Evolutionary conservation across 2,888 invertebrate species (phyloP), one percentile per base, ranked within the genome.

Genomic region (Rhamnusium bicolor): DNA sequence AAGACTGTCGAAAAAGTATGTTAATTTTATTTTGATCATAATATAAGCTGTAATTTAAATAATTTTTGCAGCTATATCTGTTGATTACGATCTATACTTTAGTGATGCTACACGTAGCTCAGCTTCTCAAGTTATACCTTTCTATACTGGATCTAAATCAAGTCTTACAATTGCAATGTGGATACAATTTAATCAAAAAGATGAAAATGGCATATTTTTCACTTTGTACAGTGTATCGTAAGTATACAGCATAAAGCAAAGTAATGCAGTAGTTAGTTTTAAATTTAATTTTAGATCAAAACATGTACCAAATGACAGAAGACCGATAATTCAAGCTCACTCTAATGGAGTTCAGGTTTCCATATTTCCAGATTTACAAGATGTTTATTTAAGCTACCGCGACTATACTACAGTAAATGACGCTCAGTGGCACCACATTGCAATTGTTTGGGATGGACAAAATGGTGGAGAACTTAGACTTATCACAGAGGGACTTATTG

Each of bases 1-100:
- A 97, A 85, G 96, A 97, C 85, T 99, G 99, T 85, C 92, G 97
- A 85, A 98, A 98, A 91, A 94, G 96, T 97, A 91, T 90, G 92
- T 68, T 58, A 65, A 70, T 12, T 46, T 71, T n/a, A 65, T 69
- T 32, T 49, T 29, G 46, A 29, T 73, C 5, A 67, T 72, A 75
- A 74, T 74, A 24, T 63, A 51, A 8, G n/a, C 14, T 47, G 3
- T n/a, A 47, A 32, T 14, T 1, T 12, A 32, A 40, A 6, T 29
- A 14, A 49, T 51, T 16, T 80, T 91, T 92, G 51, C 89, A 96
- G 96, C 96, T n/a, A 96, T 98, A 81, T 97, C 97, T 89, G 96
- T 97, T n/a, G 97, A 98, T 88, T 99, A 98, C 87, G 98, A 99
- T 86, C 90, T 99, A 8, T 96, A 96, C 92, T 98, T 99, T 89